These are phyloP conservation scores for Euwallacea similis DNA, from an alignment of 1,140 invertebrate genomes.

Conservation along the genomic window DNA sequence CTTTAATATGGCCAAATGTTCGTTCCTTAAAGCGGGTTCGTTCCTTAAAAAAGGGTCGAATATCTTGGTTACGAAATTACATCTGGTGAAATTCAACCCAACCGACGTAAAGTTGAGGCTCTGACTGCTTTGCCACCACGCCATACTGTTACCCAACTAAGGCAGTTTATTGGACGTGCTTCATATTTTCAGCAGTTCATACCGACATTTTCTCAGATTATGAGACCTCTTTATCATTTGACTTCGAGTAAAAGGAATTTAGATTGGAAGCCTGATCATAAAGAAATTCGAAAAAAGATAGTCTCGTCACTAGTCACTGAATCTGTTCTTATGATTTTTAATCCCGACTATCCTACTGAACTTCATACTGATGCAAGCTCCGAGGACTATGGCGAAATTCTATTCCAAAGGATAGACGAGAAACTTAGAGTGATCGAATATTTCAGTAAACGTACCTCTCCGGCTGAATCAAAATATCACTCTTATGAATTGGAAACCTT, in stretches of 20 bases:
- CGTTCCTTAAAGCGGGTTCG: too few species aligned
- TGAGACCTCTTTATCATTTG: conserved; percentile 39
- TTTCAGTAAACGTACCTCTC: conserved; percentile 34
- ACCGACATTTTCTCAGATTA: conserved; percentile 41
- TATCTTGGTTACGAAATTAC: too few species aligned
- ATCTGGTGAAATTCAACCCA: too few species aligned
- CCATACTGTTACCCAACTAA: too few species aligned
- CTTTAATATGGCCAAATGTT: too few species aligned
- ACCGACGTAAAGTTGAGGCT: too few species aligned
- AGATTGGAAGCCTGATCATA: conserved; percentile 12
- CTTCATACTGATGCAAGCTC: conserved; percentile 50
- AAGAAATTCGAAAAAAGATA: not conserved
- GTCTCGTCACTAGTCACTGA: not conserved
- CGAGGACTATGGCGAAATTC: conserved; percentile 47
- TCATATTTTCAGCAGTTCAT: conserved; percentile 45
- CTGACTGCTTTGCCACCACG: too few species aligned
- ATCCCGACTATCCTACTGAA: conserved; percentile 25
- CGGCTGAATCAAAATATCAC: conserved; percentile 30
- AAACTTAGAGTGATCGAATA: conserved; percentile 34
- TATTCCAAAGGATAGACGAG: conserved; percentile 45
- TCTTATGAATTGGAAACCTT: conserved; percentile 27
- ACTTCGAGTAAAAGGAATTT: not conserved
- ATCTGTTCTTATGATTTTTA: conserved; percentile 22
- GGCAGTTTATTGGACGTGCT: too few species aligned
- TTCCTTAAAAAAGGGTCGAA: too few species aligned